A percentile compares a stretch with the other conserved stretches of the same genome.
phyloP scores from a whole-genome alignment of 1,140 invertebrate species.

The Lutraria rhynchaena region DNA sequence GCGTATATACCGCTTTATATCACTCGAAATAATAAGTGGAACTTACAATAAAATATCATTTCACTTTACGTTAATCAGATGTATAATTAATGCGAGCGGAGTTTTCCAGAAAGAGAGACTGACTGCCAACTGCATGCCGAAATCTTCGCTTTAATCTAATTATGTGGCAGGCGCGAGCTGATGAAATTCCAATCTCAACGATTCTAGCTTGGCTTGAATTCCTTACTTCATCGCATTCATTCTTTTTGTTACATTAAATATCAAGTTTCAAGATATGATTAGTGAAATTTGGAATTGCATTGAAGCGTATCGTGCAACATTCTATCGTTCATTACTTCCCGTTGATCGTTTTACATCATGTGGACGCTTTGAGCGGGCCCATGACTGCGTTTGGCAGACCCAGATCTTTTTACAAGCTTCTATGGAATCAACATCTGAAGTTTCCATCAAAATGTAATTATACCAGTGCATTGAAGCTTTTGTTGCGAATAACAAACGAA shows the following conservation, averaged over 20 bases:
- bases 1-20: not conserved
- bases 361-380: conserved; percentile 27
- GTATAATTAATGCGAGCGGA: conserved; percentile 44
- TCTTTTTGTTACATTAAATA: conserved; percentile 53
- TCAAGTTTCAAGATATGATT: conserved; percentile 57
- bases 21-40: conserved; percentile 14
- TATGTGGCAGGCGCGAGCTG: conserved; percentile 42
- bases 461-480: not conserved
- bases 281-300: conserved; percentile 56
- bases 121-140: conserved; percentile 36
- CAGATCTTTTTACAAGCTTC: conserved; percentile 17
- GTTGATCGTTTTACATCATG: conserved; percentile 45
- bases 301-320: conserved; percentile 54
- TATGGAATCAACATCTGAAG: conserved; percentile 25
- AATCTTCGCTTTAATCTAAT: conserved; percentile 60
- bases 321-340: conserved; percentile 40
- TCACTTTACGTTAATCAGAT: conserved; percentile 47
- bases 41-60: conserved; percentile 40
- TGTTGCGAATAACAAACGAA: no score
- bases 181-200: conserved; percentile 50
- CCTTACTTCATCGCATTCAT: conserved; percentile 41
- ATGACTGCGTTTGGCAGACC: conserved; percentile 30
- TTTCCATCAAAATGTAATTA: conserved; percentile 50
- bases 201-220: conserved; percentile 32
- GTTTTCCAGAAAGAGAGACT: conserved; percentile 30